phyloP scores from a whole-genome alignment of 2,797 vertebrate species.

The Fistularia tabacaria region DNA sequence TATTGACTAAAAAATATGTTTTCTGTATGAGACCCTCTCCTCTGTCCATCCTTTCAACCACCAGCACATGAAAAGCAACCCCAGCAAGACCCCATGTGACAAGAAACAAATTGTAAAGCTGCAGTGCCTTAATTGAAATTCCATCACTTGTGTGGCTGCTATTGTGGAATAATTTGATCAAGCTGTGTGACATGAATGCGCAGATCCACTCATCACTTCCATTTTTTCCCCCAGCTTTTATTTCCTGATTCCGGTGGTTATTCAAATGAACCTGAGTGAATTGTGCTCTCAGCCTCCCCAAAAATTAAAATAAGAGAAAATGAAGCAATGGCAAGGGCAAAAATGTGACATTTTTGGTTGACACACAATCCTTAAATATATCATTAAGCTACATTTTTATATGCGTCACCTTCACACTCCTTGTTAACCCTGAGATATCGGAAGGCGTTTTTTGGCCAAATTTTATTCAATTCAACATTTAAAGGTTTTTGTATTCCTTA shows the following conservation, averaged over 20 bases:
- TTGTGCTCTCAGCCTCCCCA: conserved; percentile 46
- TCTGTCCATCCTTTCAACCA: conserved; percentile 10
- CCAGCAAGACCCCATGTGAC: conserved; percentile 28
- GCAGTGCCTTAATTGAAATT: conserved; percentile 76
- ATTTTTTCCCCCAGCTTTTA: conserved; percentile 58
- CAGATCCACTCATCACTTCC: conserved; percentile 34
- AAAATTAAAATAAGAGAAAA: conserved; percentile 57
- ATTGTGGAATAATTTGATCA: conserved; percentile 71
- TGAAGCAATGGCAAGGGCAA: conserved; percentile 47
- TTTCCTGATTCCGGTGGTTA: conserved; percentile 59
- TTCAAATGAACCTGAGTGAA: conserved; percentile 63
- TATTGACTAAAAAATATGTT: conserved; percentile 46
- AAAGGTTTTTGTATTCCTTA: too few relatives aligned
- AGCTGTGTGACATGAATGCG: conserved; percentile 67
- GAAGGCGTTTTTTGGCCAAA: too few relatives aligned
- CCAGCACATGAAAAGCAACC: conserved; percentile 22
- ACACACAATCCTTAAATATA: conserved; percentile 19
- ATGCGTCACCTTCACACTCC: conserved; percentile 5
- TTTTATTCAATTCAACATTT: too few relatives aligned
- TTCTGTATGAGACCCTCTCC: conserved; percentile 24
- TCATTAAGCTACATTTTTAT: conserved; percentile 12
- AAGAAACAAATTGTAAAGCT: conserved; percentile 69
- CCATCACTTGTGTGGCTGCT: conserved; percentile 68
- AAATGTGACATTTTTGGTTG: conserved; percentile 4
- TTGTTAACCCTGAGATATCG: background rate